Base-by-base conservation (phyloP, 1,140 invertebrate genomes). In the Aphis craccivora region DNA sequence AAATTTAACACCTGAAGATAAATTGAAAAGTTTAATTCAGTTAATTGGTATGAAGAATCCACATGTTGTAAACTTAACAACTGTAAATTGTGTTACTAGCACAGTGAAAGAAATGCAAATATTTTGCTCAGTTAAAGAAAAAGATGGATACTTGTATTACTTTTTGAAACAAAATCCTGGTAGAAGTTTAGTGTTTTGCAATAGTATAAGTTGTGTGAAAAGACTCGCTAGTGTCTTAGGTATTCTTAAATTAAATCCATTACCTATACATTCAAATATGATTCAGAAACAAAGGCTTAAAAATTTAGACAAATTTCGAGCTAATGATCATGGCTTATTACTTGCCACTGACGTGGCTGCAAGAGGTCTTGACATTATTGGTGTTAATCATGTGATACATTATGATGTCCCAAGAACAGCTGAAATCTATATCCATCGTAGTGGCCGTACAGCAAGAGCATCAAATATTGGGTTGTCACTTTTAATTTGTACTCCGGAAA, bases 291-390 rank as follows among this genome's bases (percentile, higher is more conserved):
- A 99, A 95, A 96, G 99, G 51, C 95, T 99, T 30, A 99, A 99
- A 95, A 99, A 99, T 96, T 96, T 99, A 20, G 99, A 99, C 95
- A 96, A 96, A 94, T 99, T 99, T 96, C 96, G 97, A 93, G 97
- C 97, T 94, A 96, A 97, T 94, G 95, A 96, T 0, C 96, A 97
- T 94, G 97, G 97, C 0, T 94, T 99, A 23, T 95, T 99, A n/a
- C 96, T 99, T 93, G 98, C 99, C 0, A 99, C 99, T 0, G 99
- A 99, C 96, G 99, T 99, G 35, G 99, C 99, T 25, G 99, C 99
- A 0, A 96, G 99, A 94, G 99, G 99, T 83, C 95, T 99, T 48
- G 99, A 99, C 95, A 99, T 99, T 95, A 98, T 98, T 11, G 96
- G 97, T 95, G 97, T 99, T 6, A 97, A 99, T 94, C 98, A 99